Evolutionary conservation across 2,797 vertebrate genomes (phyloP), one percentile per base, ranked within the genome.

Genomic region (Anableps anableps): DNA sequence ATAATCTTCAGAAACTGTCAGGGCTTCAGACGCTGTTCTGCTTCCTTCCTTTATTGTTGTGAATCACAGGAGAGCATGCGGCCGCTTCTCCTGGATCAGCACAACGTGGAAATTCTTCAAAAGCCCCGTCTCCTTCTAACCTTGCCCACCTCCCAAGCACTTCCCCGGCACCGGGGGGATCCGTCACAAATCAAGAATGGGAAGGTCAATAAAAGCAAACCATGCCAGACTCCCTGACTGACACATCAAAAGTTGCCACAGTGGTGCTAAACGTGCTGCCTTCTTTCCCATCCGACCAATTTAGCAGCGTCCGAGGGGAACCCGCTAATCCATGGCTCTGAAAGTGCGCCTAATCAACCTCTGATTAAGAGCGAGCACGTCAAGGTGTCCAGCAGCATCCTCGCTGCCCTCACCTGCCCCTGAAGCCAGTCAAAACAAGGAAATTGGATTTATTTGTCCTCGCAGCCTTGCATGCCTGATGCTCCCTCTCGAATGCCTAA

Each of bases 171-270:
- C 89, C 87, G 31, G 84, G 92, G n/a, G 90, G 93, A 93, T 91
- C 93, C 74, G 90, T 94, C 93, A 92, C 88, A 90, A 93, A 94
- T 93, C 89, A 91, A 92, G 90, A 83, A 84, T 72, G 82, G 91
- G 90, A 91, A 83, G 77, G 89, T 93, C 89, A 82, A 83, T 81
- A 91, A 80, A 82, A 88, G 86, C 81, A 83, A 93, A 90, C 73
- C 62, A 88, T 83, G 90, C 91, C 53, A 38, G 88, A 89, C 85
- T 85, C 86, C 66, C 79, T 72, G 85, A 92, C 91, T 88, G 81
- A 90, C 89, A 78, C 83, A 76, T 90, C 94, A 91, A 88, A 92
- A 87, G 88, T 88, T 94, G 91, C 89, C 90, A 74, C 78, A 58
- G 62, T 83, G 36, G 71, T 6, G 48, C n/a, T 86, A 88, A 5